Conservation (phyloP, 2,888 invertebrate species). For the Thumatha senex region DNA sequence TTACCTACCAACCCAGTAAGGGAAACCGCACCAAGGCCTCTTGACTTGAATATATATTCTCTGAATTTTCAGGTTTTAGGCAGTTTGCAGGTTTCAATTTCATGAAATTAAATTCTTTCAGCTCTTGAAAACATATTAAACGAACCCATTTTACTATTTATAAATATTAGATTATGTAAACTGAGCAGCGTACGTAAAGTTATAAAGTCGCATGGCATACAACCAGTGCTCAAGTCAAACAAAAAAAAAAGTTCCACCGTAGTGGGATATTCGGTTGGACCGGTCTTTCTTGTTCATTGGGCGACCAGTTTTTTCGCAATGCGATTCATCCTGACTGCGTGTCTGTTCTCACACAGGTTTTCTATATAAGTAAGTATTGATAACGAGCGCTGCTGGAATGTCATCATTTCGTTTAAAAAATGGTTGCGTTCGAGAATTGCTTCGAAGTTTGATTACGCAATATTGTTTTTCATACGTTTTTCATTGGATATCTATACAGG, state of each 20-base stretch:
- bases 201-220: background rate
- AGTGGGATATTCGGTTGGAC: slow-evolving; percentile 45
- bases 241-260: slow-evolving; percentile 26
- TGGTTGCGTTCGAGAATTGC: background rate
- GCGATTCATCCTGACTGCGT: slow-evolving; percentile 51
- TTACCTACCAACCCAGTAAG: too few species aligned
- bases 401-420: background rate
- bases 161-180: background rate
- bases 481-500: background rate
- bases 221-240: slow-evolving; percentile 8
- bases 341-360: slow-evolving; percentile 42
- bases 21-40: too few species aligned
- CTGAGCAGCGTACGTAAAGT: background rate
- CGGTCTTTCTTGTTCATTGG: slow-evolving; percentile 44
- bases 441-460: background rate
- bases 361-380: slow-evolving; percentile 10
- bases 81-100: too few species aligned
- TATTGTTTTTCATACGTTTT: background rate
- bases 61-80: too few species aligned
- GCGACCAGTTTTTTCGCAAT: slow-evolving; percentile 57
- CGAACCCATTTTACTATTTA: background rate
- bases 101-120: background rate
- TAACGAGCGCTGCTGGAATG: slow-evolving; percentile 1
- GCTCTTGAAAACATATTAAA: background rate
- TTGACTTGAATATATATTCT: too few species aligned